Conservation (phyloP, 1,140 invertebrate species). For the Drosophila saltans region DNA sequence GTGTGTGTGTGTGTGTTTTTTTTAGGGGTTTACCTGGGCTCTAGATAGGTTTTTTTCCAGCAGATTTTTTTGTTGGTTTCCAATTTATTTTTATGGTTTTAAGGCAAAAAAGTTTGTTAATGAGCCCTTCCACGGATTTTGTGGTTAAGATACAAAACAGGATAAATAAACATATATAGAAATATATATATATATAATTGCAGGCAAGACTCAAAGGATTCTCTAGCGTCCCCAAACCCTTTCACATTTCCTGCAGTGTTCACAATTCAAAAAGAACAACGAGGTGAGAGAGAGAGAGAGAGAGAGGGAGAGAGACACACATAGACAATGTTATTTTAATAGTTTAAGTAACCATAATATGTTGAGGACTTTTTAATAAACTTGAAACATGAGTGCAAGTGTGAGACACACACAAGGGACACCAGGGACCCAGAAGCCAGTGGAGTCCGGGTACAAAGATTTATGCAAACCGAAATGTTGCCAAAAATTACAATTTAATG, state of each 20-base stretch:
- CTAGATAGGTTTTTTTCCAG: slow-evolving; percentile 23
- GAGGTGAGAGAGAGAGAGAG: slow-evolving; percentile 15
- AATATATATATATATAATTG: slow-evolving; percentile 18
- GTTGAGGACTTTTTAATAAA: slow-evolving; percentile 82
- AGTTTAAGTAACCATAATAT: slow-evolving; percentile 82
- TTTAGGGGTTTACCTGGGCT: slow-evolving; percentile 30
- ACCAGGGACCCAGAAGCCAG: slow-evolving; percentile 22
- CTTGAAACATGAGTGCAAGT: slow-evolving; percentile 70
- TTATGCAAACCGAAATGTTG: slow-evolving; percentile 82
- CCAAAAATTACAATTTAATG: slow-evolving; percentile 83
- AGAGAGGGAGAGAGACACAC: slow-evolving; percentile 10
- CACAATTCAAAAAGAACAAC: slow-evolving; percentile 25
- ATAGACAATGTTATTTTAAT: slow-evolving; percentile 74
- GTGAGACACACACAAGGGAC: slow-evolving; percentile 54
- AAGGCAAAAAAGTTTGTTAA: slow-evolving; percentile 54
- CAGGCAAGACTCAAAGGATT: slow-evolving; percentile 2
- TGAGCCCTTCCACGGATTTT: slow-evolving; percentile 55
- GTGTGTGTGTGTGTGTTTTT: slow-evolving; percentile 13
- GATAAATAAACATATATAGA: slow-evolving; percentile 11
- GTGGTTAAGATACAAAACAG: slow-evolving; percentile 23
- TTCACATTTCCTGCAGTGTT: slow-evolving; percentile 1
- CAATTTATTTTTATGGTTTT: slow-evolving; percentile 66
- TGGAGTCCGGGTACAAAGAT: slow-evolving; percentile 39
- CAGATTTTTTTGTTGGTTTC: slow-evolving; percentile 17
- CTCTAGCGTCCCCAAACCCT: neutral